A percentile compares a stretch with the other conserved stretches of the same genome.
Evolutionary conservation across 1,140 invertebrate genomes (phyloP).

Genomic region (Melanaphis sacchari): DNA sequence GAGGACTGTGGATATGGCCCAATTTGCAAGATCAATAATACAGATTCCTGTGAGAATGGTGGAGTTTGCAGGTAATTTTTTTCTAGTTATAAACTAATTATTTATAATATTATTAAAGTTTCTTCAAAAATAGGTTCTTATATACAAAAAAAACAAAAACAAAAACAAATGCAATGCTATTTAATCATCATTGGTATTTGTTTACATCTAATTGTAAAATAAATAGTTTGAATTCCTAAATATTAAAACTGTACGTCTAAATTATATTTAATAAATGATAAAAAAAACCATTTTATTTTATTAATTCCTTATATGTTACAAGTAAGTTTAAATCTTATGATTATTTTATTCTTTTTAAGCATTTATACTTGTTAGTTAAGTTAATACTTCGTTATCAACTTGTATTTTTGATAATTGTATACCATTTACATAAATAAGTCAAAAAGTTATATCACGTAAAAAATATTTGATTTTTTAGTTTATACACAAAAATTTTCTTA

Average conservation of each 20-base stretch:
- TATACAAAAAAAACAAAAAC: not conserved
- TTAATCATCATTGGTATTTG: not conserved
- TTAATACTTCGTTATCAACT: not conserved
- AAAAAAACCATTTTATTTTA: not conserved
- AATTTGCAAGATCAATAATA: slow-evolving; percentile 69
- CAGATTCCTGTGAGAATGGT: slow-evolving; percentile 75
- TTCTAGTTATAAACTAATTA: not conserved
- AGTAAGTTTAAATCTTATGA: too few species aligned
- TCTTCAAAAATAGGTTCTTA: not conserved
- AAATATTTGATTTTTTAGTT: not conserved
- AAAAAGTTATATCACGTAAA: not conserved
- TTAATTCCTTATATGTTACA: not conserved
- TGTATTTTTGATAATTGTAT: not conserved
- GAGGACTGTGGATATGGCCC: slow-evolving; percentile 76
- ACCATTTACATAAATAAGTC: not conserved
- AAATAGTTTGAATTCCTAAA: not conserved
- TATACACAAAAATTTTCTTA: not conserved
- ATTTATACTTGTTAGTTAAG: not conserved
- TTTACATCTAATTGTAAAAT: not conserved
- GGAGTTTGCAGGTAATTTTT: slow-evolving; percentile 77
- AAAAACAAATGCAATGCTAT: not conserved
- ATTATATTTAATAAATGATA: not conserved
- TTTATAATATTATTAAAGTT: not conserved
- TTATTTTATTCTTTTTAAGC: not conserved
- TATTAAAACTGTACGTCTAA: not conserved